Conservation (phyloP, 2,888 invertebrate species). For the Drosophila atripex region DNA sequence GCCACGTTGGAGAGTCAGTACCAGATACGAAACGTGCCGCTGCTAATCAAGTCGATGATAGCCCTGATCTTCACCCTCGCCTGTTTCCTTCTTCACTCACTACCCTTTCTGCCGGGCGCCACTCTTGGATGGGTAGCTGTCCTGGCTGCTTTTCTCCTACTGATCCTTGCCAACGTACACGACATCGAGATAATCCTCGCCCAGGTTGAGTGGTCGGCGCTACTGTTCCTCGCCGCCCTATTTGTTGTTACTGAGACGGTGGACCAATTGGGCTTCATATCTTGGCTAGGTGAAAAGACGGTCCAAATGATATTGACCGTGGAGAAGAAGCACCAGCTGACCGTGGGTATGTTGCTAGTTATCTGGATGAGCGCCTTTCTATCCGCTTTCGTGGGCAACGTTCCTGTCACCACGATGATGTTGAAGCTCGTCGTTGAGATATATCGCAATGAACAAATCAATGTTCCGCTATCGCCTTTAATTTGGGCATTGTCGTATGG, state of each 20-base stretch:
- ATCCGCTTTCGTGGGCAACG: constrained; percentile 95
- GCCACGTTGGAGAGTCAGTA: constrained; percentile 88
- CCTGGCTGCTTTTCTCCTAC: constrained; percentile 90
- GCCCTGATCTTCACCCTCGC: constrained; percentile 89
- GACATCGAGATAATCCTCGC: constrained; percentile 92
- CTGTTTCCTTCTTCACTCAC: constrained; percentile 92
- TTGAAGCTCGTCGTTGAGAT: constrained; percentile 89
- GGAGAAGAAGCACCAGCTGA: constrained; percentile 86
- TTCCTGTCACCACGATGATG: constrained; percentile 97
- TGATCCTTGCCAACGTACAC: constrained; percentile 90
- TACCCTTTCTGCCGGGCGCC: constrained; percentile 88
- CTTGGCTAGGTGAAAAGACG: constrained; percentile 90
- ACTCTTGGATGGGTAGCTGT: constrained; percentile 94
- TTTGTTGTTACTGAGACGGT: constrained; percentile 96
- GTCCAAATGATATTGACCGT: constrained; percentile 87
- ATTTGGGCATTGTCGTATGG: constrained; percentile 94
- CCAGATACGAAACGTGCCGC: constrained; percentile 85
- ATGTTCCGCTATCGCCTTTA: constrained; percentile 91
- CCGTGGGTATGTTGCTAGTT: constrained; percentile 90
- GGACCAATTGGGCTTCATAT: constrained; percentile 90
- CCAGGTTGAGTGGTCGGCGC: constrained; percentile 94
- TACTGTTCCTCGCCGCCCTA: constrained; percentile 93
- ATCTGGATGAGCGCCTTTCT: constrained; percentile 92
- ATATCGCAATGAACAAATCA: constrained; percentile 87
- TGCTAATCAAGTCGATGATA: constrained; percentile 90